Conservation (phyloP, 1,140 invertebrate genomes). For the Drosophila teissieri region DNA sequence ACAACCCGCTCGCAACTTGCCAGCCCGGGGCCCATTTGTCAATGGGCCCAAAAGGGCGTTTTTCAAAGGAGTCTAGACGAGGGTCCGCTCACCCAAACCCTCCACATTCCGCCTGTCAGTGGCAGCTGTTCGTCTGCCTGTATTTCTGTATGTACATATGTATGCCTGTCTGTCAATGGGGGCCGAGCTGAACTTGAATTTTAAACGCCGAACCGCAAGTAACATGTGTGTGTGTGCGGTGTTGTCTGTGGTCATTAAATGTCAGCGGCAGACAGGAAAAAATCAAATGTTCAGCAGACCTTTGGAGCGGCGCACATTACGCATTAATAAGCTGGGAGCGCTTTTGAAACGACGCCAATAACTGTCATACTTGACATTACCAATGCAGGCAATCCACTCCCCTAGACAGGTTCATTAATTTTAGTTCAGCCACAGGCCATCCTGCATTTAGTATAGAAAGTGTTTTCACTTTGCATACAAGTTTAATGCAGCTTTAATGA, state of each 20-base stretch:
- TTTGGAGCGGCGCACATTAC: slow-evolving; percentile 19
- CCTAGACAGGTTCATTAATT: background rate
- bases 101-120: slow-evolving; percentile 52
- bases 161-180: slow-evolving; percentile 41
- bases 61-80: slow-evolving; percentile 34
- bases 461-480: too few relatives aligned
- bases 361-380: slow-evolving; percentile 57
- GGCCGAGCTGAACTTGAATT: slow-evolving; percentile 69
- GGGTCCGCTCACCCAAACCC: slow-evolving; percentile 18
- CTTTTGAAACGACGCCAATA: slow-evolving; percentile 50
- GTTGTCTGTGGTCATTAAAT: slow-evolving; percentile 76
- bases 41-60: slow-evolving; percentile 31
- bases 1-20: slow-evolving; percentile 40
- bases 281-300: slow-evolving; percentile 39
- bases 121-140: slow-evolving; percentile 63
- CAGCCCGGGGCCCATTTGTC: slow-evolving; percentile 24
- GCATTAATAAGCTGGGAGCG: slow-evolving; percentile 59
- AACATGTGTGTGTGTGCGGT: slow-evolving; percentile 52
- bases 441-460: too few relatives aligned
- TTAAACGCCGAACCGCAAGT: slow-evolving; percentile 70
- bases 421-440: background rate
- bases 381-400: background rate
- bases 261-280: slow-evolving; percentile 61
- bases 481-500: too few relatives aligned
- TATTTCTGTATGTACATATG: too few relatives aligned